Evolutionary conservation across 2,888 invertebrate species (phyloP).

Genomic region (Periphyllus acericola): DNA sequence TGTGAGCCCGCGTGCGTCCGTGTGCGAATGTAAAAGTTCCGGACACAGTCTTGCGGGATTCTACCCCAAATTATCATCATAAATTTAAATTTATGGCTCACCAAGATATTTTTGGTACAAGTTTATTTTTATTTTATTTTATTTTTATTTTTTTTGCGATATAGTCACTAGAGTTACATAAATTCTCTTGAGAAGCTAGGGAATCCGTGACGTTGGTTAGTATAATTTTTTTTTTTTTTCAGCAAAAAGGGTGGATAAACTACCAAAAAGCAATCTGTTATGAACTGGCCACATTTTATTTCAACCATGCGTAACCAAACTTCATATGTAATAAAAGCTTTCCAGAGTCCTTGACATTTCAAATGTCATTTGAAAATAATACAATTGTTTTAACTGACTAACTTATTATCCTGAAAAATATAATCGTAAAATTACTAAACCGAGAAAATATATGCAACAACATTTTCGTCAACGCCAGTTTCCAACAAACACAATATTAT

Average conservation of each 20-base stretch:
- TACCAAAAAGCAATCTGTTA: constrained; percentile 61
- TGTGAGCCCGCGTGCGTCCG: neutral
- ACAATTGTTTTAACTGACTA: constrained; percentile 46
- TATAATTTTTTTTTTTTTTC: constrained; percentile 47
- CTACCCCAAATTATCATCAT: constrained; percentile 56
- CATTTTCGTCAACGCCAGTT: too few relatives aligned
- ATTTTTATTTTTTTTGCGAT: constrained; percentile 33
- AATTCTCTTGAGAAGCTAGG: constrained; percentile 59
- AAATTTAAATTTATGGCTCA: constrained; percentile 57
- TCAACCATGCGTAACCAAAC: constrained; percentile 57
- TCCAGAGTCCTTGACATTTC: constrained; percentile 36
- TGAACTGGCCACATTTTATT: constrained; percentile 57
- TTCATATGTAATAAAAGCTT: constrained; percentile 59
- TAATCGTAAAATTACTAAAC: neutral
- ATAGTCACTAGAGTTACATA: constrained; percentile 59
- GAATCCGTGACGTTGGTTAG: constrained; percentile 59
- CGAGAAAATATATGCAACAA: neutral
- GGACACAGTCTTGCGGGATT: constrained; percentile 45
- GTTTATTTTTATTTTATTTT: constrained; percentile 17
- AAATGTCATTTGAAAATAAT: constrained; percentile 43
- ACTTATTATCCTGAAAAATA: constrained; percentile 23
- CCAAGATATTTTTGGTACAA: constrained; percentile 42
- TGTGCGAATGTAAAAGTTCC: constrained; percentile 39
- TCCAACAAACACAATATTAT: too few relatives aligned
- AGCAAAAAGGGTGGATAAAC: constrained; percentile 52